phyloP scores from a whole-genome alignment of 2,888 invertebrate species.

The Drosophila austrosaltans region DNA sequence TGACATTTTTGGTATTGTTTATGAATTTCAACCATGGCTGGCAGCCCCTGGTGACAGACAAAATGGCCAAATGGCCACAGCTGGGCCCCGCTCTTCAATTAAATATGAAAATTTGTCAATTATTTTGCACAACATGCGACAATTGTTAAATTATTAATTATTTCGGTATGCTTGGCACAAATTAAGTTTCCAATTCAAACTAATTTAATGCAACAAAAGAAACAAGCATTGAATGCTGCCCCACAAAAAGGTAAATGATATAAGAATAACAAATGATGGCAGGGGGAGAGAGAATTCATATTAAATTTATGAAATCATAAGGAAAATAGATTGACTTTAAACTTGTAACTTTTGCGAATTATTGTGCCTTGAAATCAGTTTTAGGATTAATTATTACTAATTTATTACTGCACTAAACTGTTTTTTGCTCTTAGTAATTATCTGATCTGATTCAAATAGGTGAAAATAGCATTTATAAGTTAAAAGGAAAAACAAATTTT shows the following conservation, averaged over 20 bases:
- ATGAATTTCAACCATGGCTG: conserved; percentile 64
- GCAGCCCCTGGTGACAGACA: conserved; percentile 66
- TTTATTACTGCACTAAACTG: too few relatives aligned
- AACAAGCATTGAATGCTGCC: not conserved
- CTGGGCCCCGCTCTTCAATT: conserved; percentile 73
- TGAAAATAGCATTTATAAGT: too few relatives aligned
- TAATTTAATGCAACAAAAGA: conserved; percentile 23
- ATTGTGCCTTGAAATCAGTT: too few relatives aligned
- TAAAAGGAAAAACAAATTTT: too few relatives aligned
- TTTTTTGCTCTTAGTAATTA: too few relatives aligned
- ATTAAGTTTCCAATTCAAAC: conserved; percentile 45
- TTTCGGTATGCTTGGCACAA: conserved; percentile 54
- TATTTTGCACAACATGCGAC: conserved; percentile 78
- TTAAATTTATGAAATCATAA: too few relatives aligned
- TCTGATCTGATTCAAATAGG: too few relatives aligned
- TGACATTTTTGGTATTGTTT: conserved; percentile 63
- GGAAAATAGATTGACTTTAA: too few relatives aligned
- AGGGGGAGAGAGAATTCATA: not conserved
- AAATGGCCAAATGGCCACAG: conserved; percentile 51
- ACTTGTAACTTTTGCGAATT: too few relatives aligned
- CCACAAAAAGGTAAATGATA: not conserved
- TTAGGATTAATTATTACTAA: too few relatives aligned
- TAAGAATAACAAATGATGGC: not conserved
- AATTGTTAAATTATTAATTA: conserved; percentile 78
- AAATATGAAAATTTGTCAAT: conserved; percentile 80